These are phyloP conservation scores for Eupithecia centaureata DNA, from an alignment of 2,888 invertebrate genomes.

Conservation along the genomic window DNA sequence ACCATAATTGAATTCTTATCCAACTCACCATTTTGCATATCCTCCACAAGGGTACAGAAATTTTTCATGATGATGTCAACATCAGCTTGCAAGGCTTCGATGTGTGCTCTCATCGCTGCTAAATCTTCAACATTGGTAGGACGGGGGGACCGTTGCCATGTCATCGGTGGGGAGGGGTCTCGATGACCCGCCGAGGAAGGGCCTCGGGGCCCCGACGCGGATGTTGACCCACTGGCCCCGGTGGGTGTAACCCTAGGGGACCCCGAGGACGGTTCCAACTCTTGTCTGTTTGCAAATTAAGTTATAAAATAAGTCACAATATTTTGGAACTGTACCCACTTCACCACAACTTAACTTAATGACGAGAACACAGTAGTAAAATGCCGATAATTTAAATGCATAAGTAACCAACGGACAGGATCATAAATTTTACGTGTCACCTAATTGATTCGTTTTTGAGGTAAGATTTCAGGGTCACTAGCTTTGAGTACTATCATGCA, in stretches of 20 bases:
- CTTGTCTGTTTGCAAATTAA: constrained; percentile 5
- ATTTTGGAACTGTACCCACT: neutral
- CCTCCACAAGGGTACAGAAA: constrained; percentile 37
- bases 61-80: constrained; percentile 55
- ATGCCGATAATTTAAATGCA: neutral
- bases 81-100: constrained; percentile 52
- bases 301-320: neutral
- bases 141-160: neutral
- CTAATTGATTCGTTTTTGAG: no score
- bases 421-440: no score
- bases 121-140: constrained; percentile 45
- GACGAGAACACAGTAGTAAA: neutral
- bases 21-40: constrained; percentile 28
- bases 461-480: neutral
- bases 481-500: neutral
- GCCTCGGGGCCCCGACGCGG: neutral
- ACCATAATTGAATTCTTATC: neutral
- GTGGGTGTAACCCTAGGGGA: neutral
- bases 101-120: constrained; percentile 39
- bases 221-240: neutral
- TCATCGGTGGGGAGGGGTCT: neutral
- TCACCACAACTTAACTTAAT: neutral
- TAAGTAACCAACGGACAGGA: neutral
- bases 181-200: no score
- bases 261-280: neutral